These are phyloP conservation scores for Halcyon senegalensis DNA, from an alignment of 2,113 vertebrate species.

Conservation along the genomic window DNA sequence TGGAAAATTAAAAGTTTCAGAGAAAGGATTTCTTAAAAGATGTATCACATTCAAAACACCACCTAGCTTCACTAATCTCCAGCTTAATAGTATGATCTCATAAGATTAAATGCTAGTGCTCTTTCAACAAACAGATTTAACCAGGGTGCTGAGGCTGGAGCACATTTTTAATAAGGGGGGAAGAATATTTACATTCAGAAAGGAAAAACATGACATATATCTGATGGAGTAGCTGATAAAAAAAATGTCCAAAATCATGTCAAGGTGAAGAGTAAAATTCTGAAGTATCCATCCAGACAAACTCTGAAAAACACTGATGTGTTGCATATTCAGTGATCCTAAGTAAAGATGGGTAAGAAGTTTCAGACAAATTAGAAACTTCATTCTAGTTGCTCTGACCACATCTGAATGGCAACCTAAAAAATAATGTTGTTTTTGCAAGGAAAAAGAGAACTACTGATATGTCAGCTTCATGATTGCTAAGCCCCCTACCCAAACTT, in stretches of 20 bases:
- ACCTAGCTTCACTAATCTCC: neutral
- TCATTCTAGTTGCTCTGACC: neutral
- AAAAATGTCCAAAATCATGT: neutral
- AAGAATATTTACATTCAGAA: neutral
- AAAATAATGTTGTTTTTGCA: neutral
- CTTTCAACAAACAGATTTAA: neutral
- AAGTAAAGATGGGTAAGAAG: neutral
- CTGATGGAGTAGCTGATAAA: neutral
- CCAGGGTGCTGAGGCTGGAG: neutral
- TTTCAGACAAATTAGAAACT: neutral
- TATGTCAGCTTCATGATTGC: neutral
- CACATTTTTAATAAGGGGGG: neutral
- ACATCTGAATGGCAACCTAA: neutral
- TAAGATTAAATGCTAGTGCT: neutral
- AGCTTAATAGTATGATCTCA: neutral
- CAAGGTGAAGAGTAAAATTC: neutral
- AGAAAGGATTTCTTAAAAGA: conserved; percentile 3
- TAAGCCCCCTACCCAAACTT: neutral
- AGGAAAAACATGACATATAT: neutral
- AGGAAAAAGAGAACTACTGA: neutral
- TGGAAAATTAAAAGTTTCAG: neutral
- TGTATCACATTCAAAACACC: neutral
- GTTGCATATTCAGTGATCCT: neutral
- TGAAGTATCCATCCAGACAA: neutral
- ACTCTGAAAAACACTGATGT: neutral